A percentile compares a stretch with the other conserved stretches of the same genome.
Evolutionary conservation across 2,113 vertebrate species (phyloP).

Genomic region (Mirza zaza): DNA sequence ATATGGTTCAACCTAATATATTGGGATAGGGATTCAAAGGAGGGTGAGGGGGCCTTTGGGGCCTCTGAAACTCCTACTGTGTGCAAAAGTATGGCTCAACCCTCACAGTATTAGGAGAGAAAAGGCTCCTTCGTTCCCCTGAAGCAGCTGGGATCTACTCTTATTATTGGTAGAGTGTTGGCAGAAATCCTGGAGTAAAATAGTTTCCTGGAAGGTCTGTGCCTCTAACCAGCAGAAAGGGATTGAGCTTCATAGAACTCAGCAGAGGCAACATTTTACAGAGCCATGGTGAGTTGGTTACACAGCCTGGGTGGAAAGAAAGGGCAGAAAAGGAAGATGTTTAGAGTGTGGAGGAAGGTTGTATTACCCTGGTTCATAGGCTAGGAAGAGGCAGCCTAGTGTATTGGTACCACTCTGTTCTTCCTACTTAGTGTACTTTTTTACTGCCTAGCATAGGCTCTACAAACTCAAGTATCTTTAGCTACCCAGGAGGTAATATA

Average conservation of each 20-base stretch:
- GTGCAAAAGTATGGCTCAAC: background rate
- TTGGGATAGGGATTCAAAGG: background rate
- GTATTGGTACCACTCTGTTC: background rate
- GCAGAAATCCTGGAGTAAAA: background rate
- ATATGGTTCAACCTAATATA: background rate
- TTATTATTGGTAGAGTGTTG: background rate
- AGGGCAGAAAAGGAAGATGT: background rate
- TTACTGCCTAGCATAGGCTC: background rate
- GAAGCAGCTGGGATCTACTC: background rate
- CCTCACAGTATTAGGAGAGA: background rate
- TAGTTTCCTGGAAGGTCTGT: background rate
- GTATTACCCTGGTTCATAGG: background rate
- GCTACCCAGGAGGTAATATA: background rate
- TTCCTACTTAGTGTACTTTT: background rate
- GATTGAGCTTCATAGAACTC: background rate
- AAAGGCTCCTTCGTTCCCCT: background rate
- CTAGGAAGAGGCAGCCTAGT: background rate
- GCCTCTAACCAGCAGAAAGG: background rate
- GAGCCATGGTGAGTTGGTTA: background rate
- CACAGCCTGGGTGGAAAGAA: background rate
- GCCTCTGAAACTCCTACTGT: background rate
- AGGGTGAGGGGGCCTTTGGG: background rate
- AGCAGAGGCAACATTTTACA: background rate
- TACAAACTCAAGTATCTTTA: background rate
- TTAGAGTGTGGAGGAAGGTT: background rate